Conservation (phyloP, 1,140 invertebrate genomes). For the Phymorhynchus buccinoides region DNA sequence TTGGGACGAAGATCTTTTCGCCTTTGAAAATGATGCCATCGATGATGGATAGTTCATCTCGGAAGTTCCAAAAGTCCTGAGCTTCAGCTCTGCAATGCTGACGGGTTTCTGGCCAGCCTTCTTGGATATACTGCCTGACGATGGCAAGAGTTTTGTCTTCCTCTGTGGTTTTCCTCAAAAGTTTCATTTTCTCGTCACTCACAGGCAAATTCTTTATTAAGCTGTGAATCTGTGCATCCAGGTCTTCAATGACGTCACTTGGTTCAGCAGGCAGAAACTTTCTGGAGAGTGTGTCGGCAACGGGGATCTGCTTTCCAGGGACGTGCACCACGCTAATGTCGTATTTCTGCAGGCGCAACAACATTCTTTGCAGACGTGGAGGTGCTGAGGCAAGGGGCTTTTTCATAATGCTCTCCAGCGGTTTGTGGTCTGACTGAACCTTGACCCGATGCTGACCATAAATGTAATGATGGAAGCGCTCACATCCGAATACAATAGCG, state of each 20-base stretch:
- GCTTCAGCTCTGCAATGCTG: neutral
- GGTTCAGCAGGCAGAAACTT: neutral
- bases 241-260: neutral
- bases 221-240: constrained; percentile 22
- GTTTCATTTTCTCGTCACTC: constrained; percentile 7
- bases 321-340: constrained; percentile 47
- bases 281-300: constrained; percentile 51
- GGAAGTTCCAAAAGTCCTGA: neutral
- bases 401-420: constrained; percentile 56
- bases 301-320: too few species aligned
- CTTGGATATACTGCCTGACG: neutral
- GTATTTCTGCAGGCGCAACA: constrained; percentile 55
- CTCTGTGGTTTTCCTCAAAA: constrained; percentile 19
- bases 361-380: constrained; percentile 57
- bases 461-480: constrained; percentile 75
- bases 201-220: neutral
- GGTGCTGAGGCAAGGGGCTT: constrained; percentile 51
- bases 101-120: constrained; percentile 27
- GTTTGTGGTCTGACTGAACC: constrained; percentile 68
- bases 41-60: constrained; percentile 12
- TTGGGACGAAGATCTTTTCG: constrained; percentile 7
- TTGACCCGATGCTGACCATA: constrained; percentile 64
- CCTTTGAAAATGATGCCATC: constrained; percentile 33
- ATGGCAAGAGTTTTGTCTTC: neutral
- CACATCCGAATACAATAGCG: constrained; percentile 74